Evolutionary conservation across 2,888 invertebrate species (phyloP).

Genomic region (Heliconius ethilla): DNA sequence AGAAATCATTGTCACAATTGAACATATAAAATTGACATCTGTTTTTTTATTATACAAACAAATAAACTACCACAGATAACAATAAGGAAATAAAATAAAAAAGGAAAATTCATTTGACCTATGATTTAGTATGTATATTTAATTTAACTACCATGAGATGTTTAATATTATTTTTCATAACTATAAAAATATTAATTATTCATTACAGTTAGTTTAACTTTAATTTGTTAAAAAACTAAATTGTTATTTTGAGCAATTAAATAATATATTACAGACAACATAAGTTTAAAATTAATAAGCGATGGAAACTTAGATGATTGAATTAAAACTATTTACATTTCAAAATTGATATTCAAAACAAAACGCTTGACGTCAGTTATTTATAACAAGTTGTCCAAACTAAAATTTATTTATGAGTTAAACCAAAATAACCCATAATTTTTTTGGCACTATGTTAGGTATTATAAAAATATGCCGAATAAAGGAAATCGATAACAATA

Average conservation of each 20-base stretch:
- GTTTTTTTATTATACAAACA: neutral
- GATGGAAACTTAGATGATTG: neutral
- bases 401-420: neutral
- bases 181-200: conserved; percentile 8
- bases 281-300: conserved; percentile 3
- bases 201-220: neutral
- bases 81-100: neutral
- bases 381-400: too few species aligned
- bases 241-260: conserved; percentile 22
- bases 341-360: neutral
- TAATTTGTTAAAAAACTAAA: conserved; percentile 5
- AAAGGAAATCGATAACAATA: neutral
- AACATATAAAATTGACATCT: conserved; percentile 23
- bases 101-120: conserved; percentile 1
- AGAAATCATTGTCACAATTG: conserved; percentile 18
- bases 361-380: too few species aligned
- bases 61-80: conserved; percentile 12
- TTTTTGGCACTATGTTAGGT: conserved; percentile 12
- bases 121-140: conserved; percentile 17
- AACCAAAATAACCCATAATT: neutral
- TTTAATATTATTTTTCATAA: neutral
- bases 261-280: conserved; percentile 15
- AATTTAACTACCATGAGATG: conserved; percentile 18
- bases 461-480: neutral
- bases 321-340: conserved; percentile 17